Conservation (phyloP, 2,888 invertebrate genomes). For the Magallana nippona region DNA sequence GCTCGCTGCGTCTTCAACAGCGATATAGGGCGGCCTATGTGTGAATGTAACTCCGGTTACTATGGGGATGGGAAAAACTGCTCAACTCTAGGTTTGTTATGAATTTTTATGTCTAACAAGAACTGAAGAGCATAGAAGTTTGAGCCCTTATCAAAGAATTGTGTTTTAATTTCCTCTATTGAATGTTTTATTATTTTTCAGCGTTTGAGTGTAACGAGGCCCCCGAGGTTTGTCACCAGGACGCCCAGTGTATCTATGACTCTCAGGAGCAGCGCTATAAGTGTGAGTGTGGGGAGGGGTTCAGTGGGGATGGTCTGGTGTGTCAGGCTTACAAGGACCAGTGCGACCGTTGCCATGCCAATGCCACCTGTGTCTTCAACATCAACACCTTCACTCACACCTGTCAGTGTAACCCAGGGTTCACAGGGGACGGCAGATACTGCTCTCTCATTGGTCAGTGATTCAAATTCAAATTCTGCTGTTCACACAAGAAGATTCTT, state of each 20-base stretch:
- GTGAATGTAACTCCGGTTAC: conserved; percentile 78
- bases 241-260: conserved; percentile 77
- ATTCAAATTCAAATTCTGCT: neutral
- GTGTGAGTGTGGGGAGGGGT: conserved; percentile 78
- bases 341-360: conserved; percentile 83
- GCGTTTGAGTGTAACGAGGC: conserved; percentile 75
- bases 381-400: conserved; percentile 68
- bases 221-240: conserved; percentile 74
- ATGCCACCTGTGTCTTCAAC: conserved; percentile 85
- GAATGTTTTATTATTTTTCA: conserved; percentile 45
- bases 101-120: neutral
- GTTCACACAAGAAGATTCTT: neutral
- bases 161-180: no score
- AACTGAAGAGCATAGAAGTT: no score
- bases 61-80: conserved; percentile 76
- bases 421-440: conserved; percentile 84
- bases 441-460: conserved; percentile 83
- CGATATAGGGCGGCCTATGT: conserved; percentile 80
- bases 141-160: no score
- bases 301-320: conserved; percentile 76
- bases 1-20: conserved; percentile 75
- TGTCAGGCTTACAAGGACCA: conserved; percentile 61
- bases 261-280: conserved; percentile 60
- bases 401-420: conserved; percentile 87
- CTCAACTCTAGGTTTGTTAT: conserved; percentile 63